phyloP scores from a whole-genome alignment of 1,140 invertebrate genomes.

The Drosophila paulistorum region DNA sequence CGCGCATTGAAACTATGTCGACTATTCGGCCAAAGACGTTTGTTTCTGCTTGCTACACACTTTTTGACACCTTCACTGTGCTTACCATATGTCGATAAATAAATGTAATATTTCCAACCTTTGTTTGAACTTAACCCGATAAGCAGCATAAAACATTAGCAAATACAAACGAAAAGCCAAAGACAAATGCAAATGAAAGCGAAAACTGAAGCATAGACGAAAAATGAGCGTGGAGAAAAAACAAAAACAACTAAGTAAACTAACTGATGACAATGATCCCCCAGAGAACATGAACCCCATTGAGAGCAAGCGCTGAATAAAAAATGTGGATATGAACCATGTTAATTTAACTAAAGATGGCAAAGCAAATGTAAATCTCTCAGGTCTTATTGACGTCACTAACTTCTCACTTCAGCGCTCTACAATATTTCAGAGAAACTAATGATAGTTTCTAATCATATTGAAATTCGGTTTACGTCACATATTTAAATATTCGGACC shows the following conservation, averaged over 20 bases:
- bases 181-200: slow-evolving; percentile 45
- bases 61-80: background rate
- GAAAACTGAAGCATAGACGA: slow-evolving; percentile 12
- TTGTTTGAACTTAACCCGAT: slow-evolving; percentile 10
- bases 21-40: no score
- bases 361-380: background rate
- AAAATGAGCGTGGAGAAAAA: background rate
- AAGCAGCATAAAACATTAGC: slow-evolving; percentile 34
- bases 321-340: slow-evolving; percentile 32
- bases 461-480: no score
- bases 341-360: background rate
- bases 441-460: no score
- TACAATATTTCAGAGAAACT: no score
- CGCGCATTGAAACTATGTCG: no score
- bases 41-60: no score
- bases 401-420: background rate
- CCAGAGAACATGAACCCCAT: slow-evolving; percentile 21
- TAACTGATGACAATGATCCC: slow-evolving; percentile 45
- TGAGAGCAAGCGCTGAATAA: slow-evolving; percentile 12
- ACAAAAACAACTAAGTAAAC: background rate
- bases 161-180: slow-evolving; percentile 32
- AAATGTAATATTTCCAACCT: slow-evolving; percentile 5
- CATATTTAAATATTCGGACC: no score
- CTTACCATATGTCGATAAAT: slow-evolving; percentile 36
- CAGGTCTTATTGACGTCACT: background rate